phyloP scores from a whole-genome alignment of 2,797 vertebrate genomes.

The Huso huso region DNA sequence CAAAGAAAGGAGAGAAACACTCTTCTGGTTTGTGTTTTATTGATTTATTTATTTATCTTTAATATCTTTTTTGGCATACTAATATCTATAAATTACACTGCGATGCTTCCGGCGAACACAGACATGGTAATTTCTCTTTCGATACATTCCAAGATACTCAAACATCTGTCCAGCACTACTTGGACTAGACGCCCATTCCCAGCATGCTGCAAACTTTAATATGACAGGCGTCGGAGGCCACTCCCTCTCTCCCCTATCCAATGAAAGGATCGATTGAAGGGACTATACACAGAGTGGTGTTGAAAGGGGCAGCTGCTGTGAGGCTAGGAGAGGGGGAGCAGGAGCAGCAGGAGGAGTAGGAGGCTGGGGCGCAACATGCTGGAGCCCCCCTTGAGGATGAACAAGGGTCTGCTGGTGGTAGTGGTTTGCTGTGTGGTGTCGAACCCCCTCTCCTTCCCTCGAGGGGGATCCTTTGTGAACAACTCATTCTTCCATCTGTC shows the following conservation, averaged over 20 bases:
- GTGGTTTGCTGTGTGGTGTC: conserved; percentile 9
- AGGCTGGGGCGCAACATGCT: conserved; percentile 11
- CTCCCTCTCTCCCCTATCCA: conserved; percentile 6
- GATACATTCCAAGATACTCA: too few species aligned
- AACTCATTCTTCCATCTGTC: background rate
- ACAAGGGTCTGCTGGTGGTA: conserved; percentile 39
- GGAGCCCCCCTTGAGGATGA: conserved; percentile 27
- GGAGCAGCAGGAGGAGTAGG: conserved; percentile 5
- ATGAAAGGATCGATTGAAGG: background rate
- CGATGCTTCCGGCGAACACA: too few species aligned
- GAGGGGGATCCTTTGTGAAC: conserved; percentile 35
- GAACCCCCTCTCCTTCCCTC: conserved; percentile 30
- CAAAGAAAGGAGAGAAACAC: too few species aligned
- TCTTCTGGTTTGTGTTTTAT: too few species aligned
- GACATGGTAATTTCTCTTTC: too few species aligned
- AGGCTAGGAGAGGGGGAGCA: conserved; percentile 25
- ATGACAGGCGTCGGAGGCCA: background rate
- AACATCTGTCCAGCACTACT: too few species aligned
- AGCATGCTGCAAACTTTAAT: too few species aligned
- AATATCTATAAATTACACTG: too few species aligned
- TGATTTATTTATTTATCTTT: too few species aligned
- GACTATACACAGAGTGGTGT: background rate
- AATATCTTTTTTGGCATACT: too few species aligned
- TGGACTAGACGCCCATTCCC: too few species aligned
- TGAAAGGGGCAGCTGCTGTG: conserved; percentile 33